phyloP scores from a whole-genome alignment of 2,113 vertebrate genomes.

The Cisticola juncidis region DNA sequence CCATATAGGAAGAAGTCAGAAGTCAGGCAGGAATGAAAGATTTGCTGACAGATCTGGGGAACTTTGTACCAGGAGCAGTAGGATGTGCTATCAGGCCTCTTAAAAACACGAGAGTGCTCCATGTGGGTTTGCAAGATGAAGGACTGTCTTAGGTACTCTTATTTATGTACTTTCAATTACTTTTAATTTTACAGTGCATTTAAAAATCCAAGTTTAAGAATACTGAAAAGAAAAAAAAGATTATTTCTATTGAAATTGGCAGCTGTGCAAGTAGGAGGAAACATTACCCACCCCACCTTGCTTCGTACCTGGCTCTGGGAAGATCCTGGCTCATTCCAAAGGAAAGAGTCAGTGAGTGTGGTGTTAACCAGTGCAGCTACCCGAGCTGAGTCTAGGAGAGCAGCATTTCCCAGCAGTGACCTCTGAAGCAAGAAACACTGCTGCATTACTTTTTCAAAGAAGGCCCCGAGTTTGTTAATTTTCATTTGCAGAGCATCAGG shows the following conservation, averaged over 20 bases:
- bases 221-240: not conserved
- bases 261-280: not conserved
- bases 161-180: not conserved
- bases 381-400: not conserved
- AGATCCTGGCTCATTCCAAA: constrained; percentile 25
- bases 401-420: rapidly evolving
- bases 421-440: not conserved
- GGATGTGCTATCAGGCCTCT: not conserved
- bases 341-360: not conserved
- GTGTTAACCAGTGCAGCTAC: not conserved
- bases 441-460: not conserved
- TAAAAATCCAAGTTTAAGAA: not conserved
- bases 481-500: constrained; percentile 13
- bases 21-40: not conserved
- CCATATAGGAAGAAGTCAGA: not conserved
- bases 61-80: not conserved
- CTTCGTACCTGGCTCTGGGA: constrained; percentile 25
- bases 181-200: not conserved
- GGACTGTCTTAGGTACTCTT: not conserved
- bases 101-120: not conserved
- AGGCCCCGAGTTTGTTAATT: not conserved
- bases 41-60: not conserved
- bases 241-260: not conserved
- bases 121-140: not conserved
- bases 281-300: not conserved